phyloP scores from a whole-genome alignment of 2,797 vertebrate genomes.

The Phrynocephalus forsythii region DNA sequence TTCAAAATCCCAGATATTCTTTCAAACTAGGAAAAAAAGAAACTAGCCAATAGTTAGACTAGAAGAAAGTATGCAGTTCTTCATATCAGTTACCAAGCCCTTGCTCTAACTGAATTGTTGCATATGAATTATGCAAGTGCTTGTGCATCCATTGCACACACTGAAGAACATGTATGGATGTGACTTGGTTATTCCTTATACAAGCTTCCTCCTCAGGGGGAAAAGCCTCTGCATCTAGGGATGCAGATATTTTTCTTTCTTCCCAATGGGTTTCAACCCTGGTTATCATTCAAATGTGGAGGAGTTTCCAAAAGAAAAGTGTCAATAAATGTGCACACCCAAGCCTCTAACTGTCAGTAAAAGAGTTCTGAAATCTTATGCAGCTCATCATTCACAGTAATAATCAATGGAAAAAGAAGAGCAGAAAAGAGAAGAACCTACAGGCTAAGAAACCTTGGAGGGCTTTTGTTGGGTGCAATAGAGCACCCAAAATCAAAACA shows the following conservation, averaged over 20 bases:
- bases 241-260: conserved; percentile 16
- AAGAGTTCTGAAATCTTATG: background rate
- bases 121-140: conserved; percentile 5
- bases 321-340: background rate
- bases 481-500: no score
- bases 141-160: conserved; percentile 11
- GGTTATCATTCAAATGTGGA: conserved; percentile 41
- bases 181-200: conserved; percentile 11
- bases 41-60: conserved; percentile 44
- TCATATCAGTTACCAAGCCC: conserved; percentile 1
- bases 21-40: conserved; percentile 43
- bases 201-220: background rate
- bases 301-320: background rate
- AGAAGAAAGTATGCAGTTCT: conserved; percentile 33
- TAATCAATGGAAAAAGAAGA: no score
- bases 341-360: background rate
- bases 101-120: conserved; percentile 12
- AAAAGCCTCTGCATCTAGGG: background rate
- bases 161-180: conserved; percentile 5
- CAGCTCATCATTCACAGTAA: no score
- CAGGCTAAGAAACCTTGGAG: no score
- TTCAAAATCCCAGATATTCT: conserved; percentile 42
- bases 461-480: no score
- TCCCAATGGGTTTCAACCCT: conserved; percentile 40
- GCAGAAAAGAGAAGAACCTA: no score